Conservation (phyloP, 2,797 vertebrate genomes). For the Myiotriccus ornatus region DNA sequence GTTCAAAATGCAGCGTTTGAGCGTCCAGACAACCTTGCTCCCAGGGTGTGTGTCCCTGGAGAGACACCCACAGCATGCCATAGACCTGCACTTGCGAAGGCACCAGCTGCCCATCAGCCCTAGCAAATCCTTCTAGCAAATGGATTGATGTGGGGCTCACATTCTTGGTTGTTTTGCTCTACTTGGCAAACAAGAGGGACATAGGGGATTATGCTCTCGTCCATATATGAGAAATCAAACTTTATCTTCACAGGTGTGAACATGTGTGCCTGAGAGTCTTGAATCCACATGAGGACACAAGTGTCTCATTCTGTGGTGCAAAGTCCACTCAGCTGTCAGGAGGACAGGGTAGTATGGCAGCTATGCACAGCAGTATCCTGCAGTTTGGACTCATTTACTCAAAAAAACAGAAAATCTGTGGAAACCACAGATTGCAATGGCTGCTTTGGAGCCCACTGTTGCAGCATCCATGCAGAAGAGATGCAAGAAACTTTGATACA, state of each 20-base stretch:
- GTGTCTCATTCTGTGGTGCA: accelerated
- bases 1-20: neutral
- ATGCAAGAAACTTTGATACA: neutral
- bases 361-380: neutral
- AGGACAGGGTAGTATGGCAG: accelerated
- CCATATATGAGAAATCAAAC: neutral
- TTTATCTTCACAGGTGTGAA: neutral
- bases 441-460: neutral
- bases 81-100: neutral
- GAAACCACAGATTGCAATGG: neutral
- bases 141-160: neutral
- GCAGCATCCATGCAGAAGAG: neutral
- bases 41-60: neutral
- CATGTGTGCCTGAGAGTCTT: accelerated
- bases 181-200: neutral
- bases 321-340: neutral
- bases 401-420: neutral
- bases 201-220: neutral
- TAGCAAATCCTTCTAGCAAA: neutral
- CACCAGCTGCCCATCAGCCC: neutral
- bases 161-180: neutral
- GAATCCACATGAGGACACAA: accelerated
- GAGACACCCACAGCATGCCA: accelerated
- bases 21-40: neutral
- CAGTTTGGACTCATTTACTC: neutral